Base-by-base conservation (phyloP, 2,113 vertebrate genomes). In the Cynocephalus volans region DNA sequence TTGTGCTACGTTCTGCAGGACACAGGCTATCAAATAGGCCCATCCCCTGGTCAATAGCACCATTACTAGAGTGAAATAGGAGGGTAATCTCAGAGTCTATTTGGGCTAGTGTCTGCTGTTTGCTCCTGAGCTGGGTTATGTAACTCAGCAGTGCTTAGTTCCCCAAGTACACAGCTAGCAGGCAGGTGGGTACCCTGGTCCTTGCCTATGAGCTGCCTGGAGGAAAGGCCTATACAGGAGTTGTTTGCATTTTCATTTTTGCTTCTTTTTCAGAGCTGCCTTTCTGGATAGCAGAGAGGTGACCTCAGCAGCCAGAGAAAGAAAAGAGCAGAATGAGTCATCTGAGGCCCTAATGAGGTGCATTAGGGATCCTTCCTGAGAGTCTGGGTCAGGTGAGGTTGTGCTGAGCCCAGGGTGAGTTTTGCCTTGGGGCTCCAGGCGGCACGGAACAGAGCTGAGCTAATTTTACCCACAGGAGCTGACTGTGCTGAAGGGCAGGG, bases 381-480 rank as follows among this genome's bases (percentile, higher is more conserved):
- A 86, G 28, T 0, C 6, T 60, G 93, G 67, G 96, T 98, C 69
- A 90, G 1, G 3, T 1, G 10, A 89, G 96, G 76, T 90, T 8
- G 0, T 10, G 13, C 81, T 97, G 80, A 91, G 89, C 93, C 92
- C 1, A 0, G 36, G 62, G 72, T 89, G 93, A 76, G 80, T 97
- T 97, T 96, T 97, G 24, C 72, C 77, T 96, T 31, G 15, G 90
- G 83, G 58, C 90, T 23, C 4, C 4, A 1, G 5, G 33, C 92
- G 1, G 91, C 15, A 86, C 92, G 97, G 75, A 28, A 31, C 90
- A 8, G 52, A 87, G 84, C 56, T 69, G 79, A 97, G 69, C 97
- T 97, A 60, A 87, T 98, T 98, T 98, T 98, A 97, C 92, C 77
- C 26, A 1, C 26, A 6, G 26, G 96, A 96, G 96, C 97, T 85